A percentile compares a stretch with the other conserved stretches of the same genome.
Conservation (phyloP, 2,113 vertebrate species). For the Stomatorhinus ivindoensis region DNA sequence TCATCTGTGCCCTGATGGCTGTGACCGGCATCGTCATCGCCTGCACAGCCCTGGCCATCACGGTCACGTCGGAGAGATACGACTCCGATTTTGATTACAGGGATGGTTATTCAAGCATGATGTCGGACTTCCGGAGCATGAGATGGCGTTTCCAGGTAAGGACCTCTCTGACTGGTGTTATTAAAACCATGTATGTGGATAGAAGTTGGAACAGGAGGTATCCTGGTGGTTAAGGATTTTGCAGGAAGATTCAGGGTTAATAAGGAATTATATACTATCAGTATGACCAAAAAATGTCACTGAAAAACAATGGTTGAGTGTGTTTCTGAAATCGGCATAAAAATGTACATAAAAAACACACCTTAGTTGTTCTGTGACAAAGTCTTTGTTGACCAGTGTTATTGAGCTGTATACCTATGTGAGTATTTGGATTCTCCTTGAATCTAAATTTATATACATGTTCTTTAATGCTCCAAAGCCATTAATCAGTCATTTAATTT, state of each 20-base stretch:
- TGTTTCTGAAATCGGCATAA: background rate
- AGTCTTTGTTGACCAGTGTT: background rate
- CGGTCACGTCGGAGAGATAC: fast-evolving
- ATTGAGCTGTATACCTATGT: background rate
- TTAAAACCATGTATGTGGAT: background rate
- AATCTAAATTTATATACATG: background rate
- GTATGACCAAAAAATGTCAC: background rate
- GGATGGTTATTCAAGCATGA: background rate
- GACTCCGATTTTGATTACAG: fast-evolving
- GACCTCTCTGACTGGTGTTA: background rate
- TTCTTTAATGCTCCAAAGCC: background rate
- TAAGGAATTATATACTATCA: background rate
- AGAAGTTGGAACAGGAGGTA: background rate
- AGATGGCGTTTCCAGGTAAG: background rate
- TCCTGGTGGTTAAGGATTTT: background rate
- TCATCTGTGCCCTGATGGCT: background rate
- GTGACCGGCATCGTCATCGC: background rate
- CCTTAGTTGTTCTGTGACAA: background rate
- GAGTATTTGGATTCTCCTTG: background rate
- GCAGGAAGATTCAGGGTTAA: background rate
- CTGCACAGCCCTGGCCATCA: background rate
- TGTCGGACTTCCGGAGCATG: background rate
- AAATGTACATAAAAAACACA: background rate
- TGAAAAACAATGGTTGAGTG: background rate
- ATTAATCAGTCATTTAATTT: background rate